Evolutionary conservation across 2,888 invertebrate species (phyloP).

Genomic region (Neuroscelio doddi): DNA sequence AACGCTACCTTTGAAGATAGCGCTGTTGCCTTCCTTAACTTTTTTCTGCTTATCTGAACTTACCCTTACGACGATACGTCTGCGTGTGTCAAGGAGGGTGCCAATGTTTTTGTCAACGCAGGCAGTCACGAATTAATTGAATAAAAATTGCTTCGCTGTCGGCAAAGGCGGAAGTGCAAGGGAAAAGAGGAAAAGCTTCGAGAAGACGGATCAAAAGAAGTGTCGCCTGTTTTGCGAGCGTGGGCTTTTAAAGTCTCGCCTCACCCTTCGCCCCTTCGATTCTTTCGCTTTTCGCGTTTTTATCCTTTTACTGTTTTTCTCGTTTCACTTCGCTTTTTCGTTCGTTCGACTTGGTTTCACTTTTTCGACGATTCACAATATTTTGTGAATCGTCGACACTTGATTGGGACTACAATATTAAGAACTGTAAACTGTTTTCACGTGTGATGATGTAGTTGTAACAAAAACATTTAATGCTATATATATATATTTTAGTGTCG

Average conservation of each 20-base stretch:
- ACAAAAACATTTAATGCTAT: no score
- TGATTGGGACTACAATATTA: no score
- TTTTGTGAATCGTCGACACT: no score
- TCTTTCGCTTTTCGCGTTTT: constrained; percentile 19
- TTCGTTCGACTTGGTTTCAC: constrained; percentile 22
- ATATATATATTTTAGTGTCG: no score
- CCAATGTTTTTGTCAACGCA: constrained; percentile 18
- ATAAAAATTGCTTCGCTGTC: constrained; percentile 45
- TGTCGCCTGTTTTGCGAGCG: constrained; percentile 24
- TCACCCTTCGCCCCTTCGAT: constrained; percentile 3
- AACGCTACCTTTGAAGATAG: no score
- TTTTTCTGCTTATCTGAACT: no score
- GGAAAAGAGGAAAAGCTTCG: no score
- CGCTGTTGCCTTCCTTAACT: no score
- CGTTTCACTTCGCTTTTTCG: constrained; percentile 29
- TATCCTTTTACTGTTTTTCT: constrained; percentile 28
- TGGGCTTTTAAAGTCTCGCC: constrained; percentile 19
- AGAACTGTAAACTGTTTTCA: no score
- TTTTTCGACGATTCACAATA: no score
- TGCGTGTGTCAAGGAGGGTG: background rate
- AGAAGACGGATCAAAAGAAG: constrained; percentile 37
- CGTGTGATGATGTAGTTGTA: no score
- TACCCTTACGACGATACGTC: no score
- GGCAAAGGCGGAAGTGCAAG: background rate
- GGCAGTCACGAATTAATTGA: constrained; percentile 60